Evolutionary conservation across 92 coral and sea anemone genomes (phyloP).

Genomic region (Montipora capitata): DNA sequence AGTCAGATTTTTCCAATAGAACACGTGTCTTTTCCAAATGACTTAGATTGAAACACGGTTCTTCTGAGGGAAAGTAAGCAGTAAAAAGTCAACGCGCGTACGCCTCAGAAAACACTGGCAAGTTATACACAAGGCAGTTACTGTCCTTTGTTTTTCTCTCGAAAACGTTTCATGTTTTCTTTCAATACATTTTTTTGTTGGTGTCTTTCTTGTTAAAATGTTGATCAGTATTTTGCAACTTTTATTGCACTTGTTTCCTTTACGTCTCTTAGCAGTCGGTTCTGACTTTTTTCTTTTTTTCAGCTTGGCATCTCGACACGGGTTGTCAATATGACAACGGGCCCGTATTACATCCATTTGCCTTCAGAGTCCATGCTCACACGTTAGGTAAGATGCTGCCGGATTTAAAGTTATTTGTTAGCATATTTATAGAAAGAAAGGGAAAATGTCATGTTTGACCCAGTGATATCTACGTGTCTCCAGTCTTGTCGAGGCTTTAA

Average conservation of each 20-base stretch:
- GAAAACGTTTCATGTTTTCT: neutral
- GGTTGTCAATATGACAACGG: slow-evolving; percentile 80
- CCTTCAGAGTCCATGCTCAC: slow-evolving; percentile 98
- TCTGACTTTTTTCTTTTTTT: slow-evolving; percentile 3
- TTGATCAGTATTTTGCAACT: too few species aligned
- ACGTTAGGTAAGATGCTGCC: slow-evolving; percentile 70
- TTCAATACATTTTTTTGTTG: neutral
- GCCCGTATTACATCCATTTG: slow-evolving; percentile 92
- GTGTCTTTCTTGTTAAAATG: neutral
- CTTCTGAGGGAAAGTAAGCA: too few species aligned
- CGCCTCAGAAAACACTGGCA: slow-evolving; percentile 12
- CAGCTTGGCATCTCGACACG: slow-evolving; percentile 91
- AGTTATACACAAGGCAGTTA: slow-evolving; percentile 35
- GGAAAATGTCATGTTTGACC: too few species aligned
- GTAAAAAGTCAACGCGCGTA: too few species aligned
- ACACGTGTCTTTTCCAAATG: too few species aligned
- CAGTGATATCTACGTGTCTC: too few species aligned
- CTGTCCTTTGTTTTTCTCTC: neutral
- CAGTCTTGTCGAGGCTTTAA: too few species aligned
- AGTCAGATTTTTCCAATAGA: too few species aligned
- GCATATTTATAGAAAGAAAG: too few species aligned
- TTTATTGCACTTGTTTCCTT: too few species aligned
- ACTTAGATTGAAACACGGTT: too few species aligned
- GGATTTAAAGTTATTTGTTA: too few species aligned
- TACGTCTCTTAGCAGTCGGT: neutral